phyloP scores from a whole-genome alignment of 53 echinoderm and acorn worm species.

The Echinometra lucunter region DNA sequence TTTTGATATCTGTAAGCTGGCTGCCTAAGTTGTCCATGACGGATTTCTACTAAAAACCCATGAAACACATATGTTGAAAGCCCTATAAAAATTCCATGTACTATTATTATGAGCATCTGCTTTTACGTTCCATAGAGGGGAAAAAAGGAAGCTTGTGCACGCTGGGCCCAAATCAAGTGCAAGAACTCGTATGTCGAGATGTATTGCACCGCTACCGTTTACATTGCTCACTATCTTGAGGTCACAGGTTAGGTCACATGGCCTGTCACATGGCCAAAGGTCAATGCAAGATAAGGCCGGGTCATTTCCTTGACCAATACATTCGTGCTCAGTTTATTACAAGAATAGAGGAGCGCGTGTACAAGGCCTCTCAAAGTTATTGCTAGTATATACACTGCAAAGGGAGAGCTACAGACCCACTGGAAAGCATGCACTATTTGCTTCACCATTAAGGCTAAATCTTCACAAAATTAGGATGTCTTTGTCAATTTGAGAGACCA shows the following conservation, averaged over 20 bases:
- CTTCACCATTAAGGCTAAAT: too few relatives aligned
- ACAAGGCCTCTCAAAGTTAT: background rate
- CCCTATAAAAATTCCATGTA: too few relatives aligned
- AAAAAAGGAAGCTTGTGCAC: background rate
- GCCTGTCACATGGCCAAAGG: slow-evolving; percentile 5
- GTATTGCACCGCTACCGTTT: slow-evolving; percentile 14
- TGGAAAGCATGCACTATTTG: too few relatives aligned
- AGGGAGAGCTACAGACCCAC: too few relatives aligned
- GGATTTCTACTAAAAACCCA: background rate
- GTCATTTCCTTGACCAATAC: slow-evolving; percentile 39
- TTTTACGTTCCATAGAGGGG: background rate
- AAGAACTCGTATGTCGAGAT: background rate
- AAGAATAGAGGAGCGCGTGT: background rate
- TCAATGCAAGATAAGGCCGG: slow-evolving; percentile 1
- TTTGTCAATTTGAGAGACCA: too few relatives aligned
- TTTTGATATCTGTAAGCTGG: background rate
- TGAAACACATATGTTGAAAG: too few relatives aligned
- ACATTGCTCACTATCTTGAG: background rate
- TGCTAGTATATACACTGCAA: background rate
- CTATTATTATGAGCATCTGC: too few relatives aligned
- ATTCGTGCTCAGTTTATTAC: background rate
- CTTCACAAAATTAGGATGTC: too few relatives aligned
- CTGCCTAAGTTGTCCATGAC: background rate
- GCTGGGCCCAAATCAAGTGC: background rate
- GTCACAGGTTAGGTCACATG: background rate